A percentile compares a stretch with the other conserved stretches of the same genome.
phyloP scores from a whole-genome alignment of 1,140 invertebrate genomes.

The Bradynema listronoti region DNA sequence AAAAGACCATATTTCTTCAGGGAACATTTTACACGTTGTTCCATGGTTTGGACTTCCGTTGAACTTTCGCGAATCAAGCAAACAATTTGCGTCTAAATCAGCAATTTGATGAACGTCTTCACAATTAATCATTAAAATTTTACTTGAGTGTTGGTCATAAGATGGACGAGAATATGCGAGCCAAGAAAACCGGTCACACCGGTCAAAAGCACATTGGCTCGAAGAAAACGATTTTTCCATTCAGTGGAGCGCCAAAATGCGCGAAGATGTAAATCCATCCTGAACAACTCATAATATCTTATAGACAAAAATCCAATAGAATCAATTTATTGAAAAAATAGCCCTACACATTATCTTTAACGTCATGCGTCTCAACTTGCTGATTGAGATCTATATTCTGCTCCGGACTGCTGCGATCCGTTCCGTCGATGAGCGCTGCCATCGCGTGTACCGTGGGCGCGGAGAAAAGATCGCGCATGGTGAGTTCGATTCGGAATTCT shows the following conservation, averaged over 20 bases:
- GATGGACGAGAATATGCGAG: conserved; percentile 35
- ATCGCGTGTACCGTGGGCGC: conserved; percentile 59
- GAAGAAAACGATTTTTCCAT: conserved; percentile 50
- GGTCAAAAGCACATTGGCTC: conserved; percentile 39
- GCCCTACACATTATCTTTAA: conserved; percentile 57
- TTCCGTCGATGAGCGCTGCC: conserved; percentile 57
- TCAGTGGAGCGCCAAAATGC: conserved; percentile 61
- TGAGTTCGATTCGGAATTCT: conserved; percentile 55
- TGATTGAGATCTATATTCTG: conserved; percentile 53
- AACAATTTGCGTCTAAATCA: conserved; percentile 57
- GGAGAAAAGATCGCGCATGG: conserved; percentile 59
- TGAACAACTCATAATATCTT: conserved; percentile 29
- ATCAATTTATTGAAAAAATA: not conserved
- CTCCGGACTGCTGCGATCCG: conserved; percentile 31
- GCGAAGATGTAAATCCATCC: conserved; percentile 60
- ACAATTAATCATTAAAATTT: conserved; percentile 5
- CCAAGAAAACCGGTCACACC: conserved; percentile 40
- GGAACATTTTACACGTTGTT: conserved; percentile 56
- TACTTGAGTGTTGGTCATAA: conserved; percentile 22
- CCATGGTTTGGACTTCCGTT: conserved; percentile 39
- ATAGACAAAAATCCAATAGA: conserved; percentile 3
- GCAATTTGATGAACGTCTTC: not conserved
- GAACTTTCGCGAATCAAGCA: conserved; percentile 60
- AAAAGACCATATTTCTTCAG: conserved; percentile 59
- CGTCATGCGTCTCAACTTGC: conserved; percentile 59